phyloP scores from a whole-genome alignment of 2,888 invertebrate genomes.

The Itoplectis maculator region DNA sequence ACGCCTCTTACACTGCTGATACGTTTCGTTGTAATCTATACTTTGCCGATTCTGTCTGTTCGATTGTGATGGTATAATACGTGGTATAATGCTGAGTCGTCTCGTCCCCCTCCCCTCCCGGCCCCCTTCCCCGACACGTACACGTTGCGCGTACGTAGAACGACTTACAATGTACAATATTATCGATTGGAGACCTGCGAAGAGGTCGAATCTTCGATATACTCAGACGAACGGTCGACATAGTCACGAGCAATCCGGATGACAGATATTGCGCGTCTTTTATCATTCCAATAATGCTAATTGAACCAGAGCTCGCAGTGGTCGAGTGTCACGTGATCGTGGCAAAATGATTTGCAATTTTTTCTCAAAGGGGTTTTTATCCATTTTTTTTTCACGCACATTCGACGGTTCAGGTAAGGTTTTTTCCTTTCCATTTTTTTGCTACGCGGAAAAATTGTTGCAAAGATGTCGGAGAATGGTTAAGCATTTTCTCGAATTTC shows the following conservation, averaged over 20 bases:
- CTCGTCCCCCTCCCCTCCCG: too few species aligned
- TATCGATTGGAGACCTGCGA: slow-evolving; percentile 26
- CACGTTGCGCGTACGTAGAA: not conserved
- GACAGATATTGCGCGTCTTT: slow-evolving; percentile 62
- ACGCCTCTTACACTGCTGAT: slow-evolving; percentile 46
- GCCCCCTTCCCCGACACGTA: too few species aligned
- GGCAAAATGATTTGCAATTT: not conserved
- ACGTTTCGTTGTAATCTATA: slow-evolving; percentile 61
- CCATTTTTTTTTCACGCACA: not conserved
- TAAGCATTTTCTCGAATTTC: too few species aligned
- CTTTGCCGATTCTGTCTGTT: slow-evolving; percentile 46
- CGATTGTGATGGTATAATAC: slow-evolving; percentile 42
- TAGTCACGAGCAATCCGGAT: slow-evolving; percentile 60
- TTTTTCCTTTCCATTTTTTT: too few species aligned
- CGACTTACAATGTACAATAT: slow-evolving; percentile 50
- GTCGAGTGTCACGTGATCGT: too few species aligned
- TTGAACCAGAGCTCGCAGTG: slow-evolving; percentile 1
- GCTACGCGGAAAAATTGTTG: too few species aligned
- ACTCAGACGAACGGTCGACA: slow-evolving; percentile 47
- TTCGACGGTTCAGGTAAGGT: too few species aligned
- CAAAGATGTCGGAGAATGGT: too few species aligned
- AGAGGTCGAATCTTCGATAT: slow-evolving; percentile 35
- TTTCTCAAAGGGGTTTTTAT: not conserved
- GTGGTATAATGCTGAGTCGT: too few species aligned
- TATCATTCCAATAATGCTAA: slow-evolving; percentile 54